Conservation (phyloP, 2,888 invertebrate species). For the Thumatha senex region DNA sequence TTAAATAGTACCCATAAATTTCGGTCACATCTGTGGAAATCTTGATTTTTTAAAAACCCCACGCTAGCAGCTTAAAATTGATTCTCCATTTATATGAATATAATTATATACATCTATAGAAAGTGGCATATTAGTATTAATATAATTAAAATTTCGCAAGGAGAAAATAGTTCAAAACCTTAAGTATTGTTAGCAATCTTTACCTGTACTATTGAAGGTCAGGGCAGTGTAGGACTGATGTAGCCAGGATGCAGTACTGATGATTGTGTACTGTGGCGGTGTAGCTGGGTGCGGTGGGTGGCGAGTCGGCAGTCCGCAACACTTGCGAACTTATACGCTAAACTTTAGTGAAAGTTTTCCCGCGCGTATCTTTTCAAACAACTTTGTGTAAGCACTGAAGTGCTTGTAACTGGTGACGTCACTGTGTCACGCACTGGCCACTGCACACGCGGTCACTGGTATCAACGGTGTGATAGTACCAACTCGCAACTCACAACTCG, state of each 20-base stretch:
- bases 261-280: background rate
- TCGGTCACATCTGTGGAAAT: too few relatives aligned
- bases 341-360: slow-evolving; percentile 29
- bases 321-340: background rate
- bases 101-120: too few relatives aligned
- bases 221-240: background rate
- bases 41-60: too few relatives aligned
- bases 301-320: too few relatives aligned
- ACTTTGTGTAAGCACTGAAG: slow-evolving; percentile 19
- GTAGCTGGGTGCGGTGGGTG: background rate
- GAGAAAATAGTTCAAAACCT: background rate
- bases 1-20: too few relatives aligned
- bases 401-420: slow-evolving; percentile 22
- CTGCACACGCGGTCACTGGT: background rate
- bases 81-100: too few relatives aligned
- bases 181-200: background rate
- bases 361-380: slow-evolving; percentile 17
- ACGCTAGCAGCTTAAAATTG: too few relatives aligned
- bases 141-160: background rate
- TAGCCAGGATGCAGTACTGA: background rate
- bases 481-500: background rate
- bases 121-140: too few relatives aligned
- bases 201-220: slow-evolving; percentile 5
- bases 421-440: slow-evolving; percentile 3
- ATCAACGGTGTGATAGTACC: too few relatives aligned